Evolutionary conservation across 2,888 invertebrate species (phyloP), one percentile per base, ranked within the genome.

Genomic region (Cantharis flavilabris): DNA sequence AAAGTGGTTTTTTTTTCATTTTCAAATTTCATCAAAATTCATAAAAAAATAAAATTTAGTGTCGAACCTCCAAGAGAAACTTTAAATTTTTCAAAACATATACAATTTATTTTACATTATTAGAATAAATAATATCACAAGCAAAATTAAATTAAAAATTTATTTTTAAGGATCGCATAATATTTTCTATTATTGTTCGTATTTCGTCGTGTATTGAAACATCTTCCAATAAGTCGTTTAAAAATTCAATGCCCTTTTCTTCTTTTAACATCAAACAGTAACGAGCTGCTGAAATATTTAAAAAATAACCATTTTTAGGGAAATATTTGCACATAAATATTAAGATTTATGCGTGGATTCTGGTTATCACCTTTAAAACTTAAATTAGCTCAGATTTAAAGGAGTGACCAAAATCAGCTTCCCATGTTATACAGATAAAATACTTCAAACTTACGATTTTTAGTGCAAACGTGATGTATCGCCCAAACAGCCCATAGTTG

Each of bases 401-500:
- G 10, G 3, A 30, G 10, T 11, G 2, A 30, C 28, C 28, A 30
- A 30, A 30, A 30, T 30, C 28, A 26, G 26, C 26, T 30, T 30
- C 64, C 10, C 23, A 26, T n/a, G 4, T 23, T 62, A 49, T 28
- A 49, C 11, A 28, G n/a, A 49, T n/a, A 49, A 49, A 49, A 49
- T 49, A n/a, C 2, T n/a, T n/a, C 49, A 9, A 72, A 89, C 91
- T 90, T 87, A 93, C 93, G 91, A 86, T 93, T 93, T 85, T 92
- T 94, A n/a, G 92, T 92, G 84, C 94, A 93, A 73, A 95, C 94
- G 85, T 95, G 94, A 84, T 93, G 92, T 81, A 95, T 92, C 1
- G 94, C 94, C 95, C 95, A 95, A 4, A 94, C 91, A 11, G 94
- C 94, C 95, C 95, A 95, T 74, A 94, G 86, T 84, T 94, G 94